Evolutionary conservation across 2,888 invertebrate species (phyloP).

Genomic region (Toxonevra muliebris): DNA sequence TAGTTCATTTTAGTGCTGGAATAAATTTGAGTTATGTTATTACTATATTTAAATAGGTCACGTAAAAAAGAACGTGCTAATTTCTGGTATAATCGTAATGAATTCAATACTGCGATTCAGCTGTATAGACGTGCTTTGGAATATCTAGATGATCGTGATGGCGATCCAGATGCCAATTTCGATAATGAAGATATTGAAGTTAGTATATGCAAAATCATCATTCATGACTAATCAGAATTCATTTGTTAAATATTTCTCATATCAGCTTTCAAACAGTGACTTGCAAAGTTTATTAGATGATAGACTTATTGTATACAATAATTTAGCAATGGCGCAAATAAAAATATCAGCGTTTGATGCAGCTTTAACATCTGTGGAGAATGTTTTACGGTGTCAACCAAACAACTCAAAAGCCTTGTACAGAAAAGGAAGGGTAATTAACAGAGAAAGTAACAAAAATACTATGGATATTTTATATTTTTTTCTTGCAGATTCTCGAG

Average conservation of each 20-base stretch:
- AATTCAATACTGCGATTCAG: conserved; percentile 83
- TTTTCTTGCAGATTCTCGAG: conserved; percentile 69
- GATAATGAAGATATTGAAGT: conserved; percentile 64
- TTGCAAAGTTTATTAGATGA: conserved; percentile 79
- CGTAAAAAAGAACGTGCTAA: conserved; percentile 87
- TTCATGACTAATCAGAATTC: too few relatives aligned
- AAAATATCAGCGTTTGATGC: conserved; percentile 87
- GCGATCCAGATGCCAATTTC: conserved; percentile 70
- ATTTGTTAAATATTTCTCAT: conserved; percentile 17
- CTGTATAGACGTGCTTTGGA: conserved; percentile 87
- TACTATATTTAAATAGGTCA: conserved; percentile 66
- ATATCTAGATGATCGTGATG: conserved; percentile 78
- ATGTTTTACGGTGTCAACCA: conserved; percentile 85
- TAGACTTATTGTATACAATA: conserved; percentile 86
- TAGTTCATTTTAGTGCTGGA: neutral
- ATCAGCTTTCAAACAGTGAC: conserved; percentile 68
- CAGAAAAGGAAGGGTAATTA: conserved; percentile 77
- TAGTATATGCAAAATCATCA: neutral
- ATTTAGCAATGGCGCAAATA: conserved; percentile 91
- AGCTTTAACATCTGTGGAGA: conserved; percentile 83
- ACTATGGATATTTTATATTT: neutral
- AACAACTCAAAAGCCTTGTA: conserved; percentile 90
- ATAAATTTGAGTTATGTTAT: neutral
- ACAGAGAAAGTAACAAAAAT: neutral
- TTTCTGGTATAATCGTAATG: conserved; percentile 87